Evolutionary conservation across 2,797 vertebrate genomes (phyloP).

Genomic region (Myiotriccus ornatus): DNA sequence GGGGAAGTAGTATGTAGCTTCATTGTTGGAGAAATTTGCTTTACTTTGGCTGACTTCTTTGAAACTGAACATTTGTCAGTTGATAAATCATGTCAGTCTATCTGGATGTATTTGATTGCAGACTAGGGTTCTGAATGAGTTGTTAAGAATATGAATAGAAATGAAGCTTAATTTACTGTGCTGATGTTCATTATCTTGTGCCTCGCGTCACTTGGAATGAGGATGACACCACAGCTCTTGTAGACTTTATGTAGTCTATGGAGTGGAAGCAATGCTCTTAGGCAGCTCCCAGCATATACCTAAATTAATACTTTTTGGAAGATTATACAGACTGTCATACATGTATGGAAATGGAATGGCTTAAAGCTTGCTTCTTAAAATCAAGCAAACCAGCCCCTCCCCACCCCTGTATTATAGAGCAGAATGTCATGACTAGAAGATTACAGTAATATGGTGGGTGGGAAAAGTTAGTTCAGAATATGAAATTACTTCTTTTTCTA

Average conservation of each 20-base stretch:
- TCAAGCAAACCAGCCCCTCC: background rate
- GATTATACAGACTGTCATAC: background rate
- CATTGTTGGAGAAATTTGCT: background rate
- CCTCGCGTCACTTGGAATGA: rapidly evolving
- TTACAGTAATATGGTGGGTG: background rate
- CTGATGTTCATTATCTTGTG: background rate
- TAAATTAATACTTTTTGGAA: background rate
- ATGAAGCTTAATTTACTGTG: background rate
- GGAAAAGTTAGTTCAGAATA: background rate
- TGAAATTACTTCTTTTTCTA: background rate
- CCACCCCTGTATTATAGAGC: background rate
- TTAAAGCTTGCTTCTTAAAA: background rate
- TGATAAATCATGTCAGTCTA: background rate
- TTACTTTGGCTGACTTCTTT: background rate
- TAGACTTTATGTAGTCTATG: background rate
- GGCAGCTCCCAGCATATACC: background rate
- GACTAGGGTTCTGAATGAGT: background rate
- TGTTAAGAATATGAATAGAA: background rate
- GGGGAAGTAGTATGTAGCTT: background rate
- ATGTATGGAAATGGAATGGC: background rate
- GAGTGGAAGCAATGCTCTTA: background rate
- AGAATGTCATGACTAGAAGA: background rate
- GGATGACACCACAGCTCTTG: background rate
- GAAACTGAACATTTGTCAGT: background rate
- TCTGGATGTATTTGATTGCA: background rate